Evolutionary conservation across 2,888 invertebrate genomes (phyloP).

Genomic region (Oscheius sp.): DNA sequence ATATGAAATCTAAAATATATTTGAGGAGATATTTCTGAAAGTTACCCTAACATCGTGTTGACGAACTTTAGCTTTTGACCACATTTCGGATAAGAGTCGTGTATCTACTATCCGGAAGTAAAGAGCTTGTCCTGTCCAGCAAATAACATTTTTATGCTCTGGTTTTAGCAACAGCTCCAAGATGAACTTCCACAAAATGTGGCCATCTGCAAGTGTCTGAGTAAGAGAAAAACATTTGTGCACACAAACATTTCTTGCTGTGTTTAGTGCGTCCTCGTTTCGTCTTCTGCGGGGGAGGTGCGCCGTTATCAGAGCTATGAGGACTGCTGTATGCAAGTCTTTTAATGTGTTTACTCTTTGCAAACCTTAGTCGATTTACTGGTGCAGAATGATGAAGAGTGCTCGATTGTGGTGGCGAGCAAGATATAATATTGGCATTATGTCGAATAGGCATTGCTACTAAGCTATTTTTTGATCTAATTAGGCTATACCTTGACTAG

Average conservation of each 20-base stretch:
- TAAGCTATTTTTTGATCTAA: no score
- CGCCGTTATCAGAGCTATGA: not conserved
- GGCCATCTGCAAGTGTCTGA: conserved; percentile 7
- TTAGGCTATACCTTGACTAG: no score
- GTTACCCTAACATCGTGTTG: conserved; percentile 4
- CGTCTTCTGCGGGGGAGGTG: conserved; percentile 6
- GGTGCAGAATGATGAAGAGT: no score
- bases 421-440: no score
- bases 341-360: conserved; percentile 16
- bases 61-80: conserved; percentile 10
- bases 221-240: not conserved
- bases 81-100: not conserved
- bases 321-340: not conserved
- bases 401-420: no score
- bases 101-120: conserved; percentile 5
- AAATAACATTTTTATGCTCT: not conserved
- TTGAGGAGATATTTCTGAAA: not conserved
- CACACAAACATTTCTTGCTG: conserved; percentile 15
- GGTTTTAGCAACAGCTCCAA: conserved; percentile 11
- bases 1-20: conserved; percentile 8
- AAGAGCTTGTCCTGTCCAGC: conserved; percentile 11
- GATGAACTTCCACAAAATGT: conserved; percentile 19
- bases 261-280: conserved; percentile 4
- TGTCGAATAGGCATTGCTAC: no score
- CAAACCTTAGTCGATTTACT: not conserved